Base-by-base conservation (phyloP, 2,888 invertebrate genomes). In the Nineta flava region DNA sequence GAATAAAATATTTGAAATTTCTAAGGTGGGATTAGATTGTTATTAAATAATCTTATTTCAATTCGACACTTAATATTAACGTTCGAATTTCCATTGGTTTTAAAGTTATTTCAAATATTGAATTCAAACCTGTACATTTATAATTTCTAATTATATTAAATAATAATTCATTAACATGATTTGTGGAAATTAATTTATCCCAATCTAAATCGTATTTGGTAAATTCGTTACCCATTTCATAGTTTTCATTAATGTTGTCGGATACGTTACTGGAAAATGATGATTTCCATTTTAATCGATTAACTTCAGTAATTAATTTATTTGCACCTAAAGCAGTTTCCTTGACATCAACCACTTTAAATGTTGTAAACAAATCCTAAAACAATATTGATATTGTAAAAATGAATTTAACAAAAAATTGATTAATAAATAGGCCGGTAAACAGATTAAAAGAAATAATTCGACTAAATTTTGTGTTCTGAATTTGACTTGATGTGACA, bases 61-160 rank as follows among this genome's bases (percentile, higher is more conserved):
- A 19, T 44, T 44, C 19, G n/a, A 46, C 31, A 46, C 66, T 62
- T 3, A 76, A 60, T 34, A 83, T 61, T 57, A 81, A 83, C 0
- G 83, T 83, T 35, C 78, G 72, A 50, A 88, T 87, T 62, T 87
- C 75, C 77, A 86, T 87, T 0, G 87, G 79, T 17, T 69, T 69
- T 3, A 88, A 57, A 19, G 70, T 69, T 3, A 86, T 63, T 43
- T 58, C 60, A 21, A 64, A 59, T 31, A 54, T 56, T 13, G 53
- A 52, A 13, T 57, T 50, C 10, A 57, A 50, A 9, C 56, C 49
- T 19, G 47, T 53, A 41, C 48, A 16, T 13, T 12, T 34, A 15
- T 40, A 21, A n/a, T 46, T 46, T 34, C 13, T 42, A 21, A 51
- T 46, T 49, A 13, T 9, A 13, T 44, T 40, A 9, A 49, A 38